Conservation (phyloP, 2,113 vertebrate species). For the Elachura formosa region DNA sequence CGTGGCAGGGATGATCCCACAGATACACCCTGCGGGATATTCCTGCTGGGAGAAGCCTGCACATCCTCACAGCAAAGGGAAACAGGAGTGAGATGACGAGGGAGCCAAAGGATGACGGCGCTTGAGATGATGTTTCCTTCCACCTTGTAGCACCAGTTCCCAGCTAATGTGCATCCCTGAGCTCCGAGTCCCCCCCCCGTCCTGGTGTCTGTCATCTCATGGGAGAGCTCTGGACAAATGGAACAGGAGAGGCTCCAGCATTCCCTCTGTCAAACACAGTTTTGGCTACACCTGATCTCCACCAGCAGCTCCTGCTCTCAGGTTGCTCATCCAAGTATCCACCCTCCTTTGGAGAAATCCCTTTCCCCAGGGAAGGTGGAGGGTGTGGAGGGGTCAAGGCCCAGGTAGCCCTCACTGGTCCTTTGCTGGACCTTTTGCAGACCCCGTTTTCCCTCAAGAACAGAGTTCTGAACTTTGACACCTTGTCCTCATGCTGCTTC, state of each 20-base stretch:
- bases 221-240: neutral
- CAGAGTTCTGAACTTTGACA: neutral
- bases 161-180: fast-evolving
- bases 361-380: fast-evolving
- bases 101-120: neutral
- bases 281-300: neutral
- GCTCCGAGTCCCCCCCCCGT: fast-evolving
- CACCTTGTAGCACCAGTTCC: neutral
- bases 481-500: fast-evolving
- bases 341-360: fast-evolving
- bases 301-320: neutral
- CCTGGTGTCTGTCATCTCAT: neutral
- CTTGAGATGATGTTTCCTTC: neutral
- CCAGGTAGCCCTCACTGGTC: fast-evolving
- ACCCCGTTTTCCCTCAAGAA: neutral
- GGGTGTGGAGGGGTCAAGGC: fast-evolving
- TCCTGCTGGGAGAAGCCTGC: neutral
- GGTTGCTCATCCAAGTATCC: neutral
- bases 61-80: fast-evolving
- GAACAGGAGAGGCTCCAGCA: fast-evolving
- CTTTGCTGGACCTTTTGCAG: neutral
- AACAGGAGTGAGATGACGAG: neutral
- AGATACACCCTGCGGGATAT: neutral
- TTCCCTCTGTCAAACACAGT: fast-evolving
- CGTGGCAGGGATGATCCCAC: neutral